Evolutionary conservation across 2,113 vertebrate species (phyloP).

Genomic region (Hemibates koningsi): DNA sequence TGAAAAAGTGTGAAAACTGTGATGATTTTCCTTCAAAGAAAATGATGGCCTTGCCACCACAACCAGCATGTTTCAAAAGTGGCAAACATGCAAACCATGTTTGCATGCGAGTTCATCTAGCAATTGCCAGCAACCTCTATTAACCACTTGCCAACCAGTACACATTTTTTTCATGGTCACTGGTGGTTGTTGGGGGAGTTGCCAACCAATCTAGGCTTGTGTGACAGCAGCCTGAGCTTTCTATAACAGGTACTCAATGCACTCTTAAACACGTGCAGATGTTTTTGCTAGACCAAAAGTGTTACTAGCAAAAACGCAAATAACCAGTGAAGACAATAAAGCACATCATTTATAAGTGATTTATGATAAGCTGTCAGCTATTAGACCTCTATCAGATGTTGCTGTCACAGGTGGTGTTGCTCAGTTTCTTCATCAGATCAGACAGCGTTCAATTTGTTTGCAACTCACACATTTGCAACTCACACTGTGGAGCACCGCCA

Average conservation of each 20-base stretch:
- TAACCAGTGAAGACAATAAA: not conserved
- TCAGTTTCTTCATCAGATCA: slow-evolving; percentile 2
- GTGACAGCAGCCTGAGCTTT: not conserved
- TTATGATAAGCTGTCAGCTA: slow-evolving; percentile 25
- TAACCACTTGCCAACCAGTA: not conserved
- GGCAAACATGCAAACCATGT: not conserved
- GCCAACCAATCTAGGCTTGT: not conserved
- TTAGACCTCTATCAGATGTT: slow-evolving; percentile 13
- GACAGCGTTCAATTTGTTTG: slow-evolving; percentile 11
- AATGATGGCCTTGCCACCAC: not conserved
- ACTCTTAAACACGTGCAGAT: not conserved
- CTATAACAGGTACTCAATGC: not conserved
- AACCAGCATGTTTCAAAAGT: not conserved
- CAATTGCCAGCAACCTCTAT: not conserved
- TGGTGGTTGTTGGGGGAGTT: not conserved
- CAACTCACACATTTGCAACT: slow-evolving; percentile 20
- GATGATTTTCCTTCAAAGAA: not conserved
- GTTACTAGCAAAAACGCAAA: not conserved
- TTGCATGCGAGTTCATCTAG: not conserved
- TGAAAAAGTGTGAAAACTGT: not conserved
- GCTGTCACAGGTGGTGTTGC: not conserved
- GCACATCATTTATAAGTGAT: slow-evolving; percentile 11
- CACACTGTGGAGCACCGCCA: not conserved
- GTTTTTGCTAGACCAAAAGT: not conserved
- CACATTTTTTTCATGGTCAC: not conserved